phyloP scores from a whole-genome alignment of 2,888 invertebrate species.

The Hylaea fasciaria region DNA sequence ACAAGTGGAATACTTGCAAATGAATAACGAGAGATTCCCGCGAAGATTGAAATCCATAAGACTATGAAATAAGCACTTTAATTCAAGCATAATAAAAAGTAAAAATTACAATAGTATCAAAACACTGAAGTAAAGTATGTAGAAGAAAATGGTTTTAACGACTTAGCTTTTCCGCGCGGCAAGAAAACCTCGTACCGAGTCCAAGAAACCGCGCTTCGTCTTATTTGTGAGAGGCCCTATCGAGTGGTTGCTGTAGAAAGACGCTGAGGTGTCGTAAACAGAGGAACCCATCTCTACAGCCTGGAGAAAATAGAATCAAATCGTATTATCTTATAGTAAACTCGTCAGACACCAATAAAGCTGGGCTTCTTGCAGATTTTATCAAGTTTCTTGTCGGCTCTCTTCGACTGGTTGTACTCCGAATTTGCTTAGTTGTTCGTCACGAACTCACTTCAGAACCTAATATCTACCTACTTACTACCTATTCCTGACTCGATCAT shows the following conservation, averaged over 20 bases:
- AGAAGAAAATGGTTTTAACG: constrained; percentile 2
- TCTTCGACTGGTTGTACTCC: too few species aligned
- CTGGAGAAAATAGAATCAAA: constrained; percentile 51
- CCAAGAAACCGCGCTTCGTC: constrained; percentile 70
- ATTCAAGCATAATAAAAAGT: constrained; percentile 2
- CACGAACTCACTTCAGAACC: too few species aligned
- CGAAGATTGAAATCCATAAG: background rate
- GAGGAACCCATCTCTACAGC: constrained; percentile 71
- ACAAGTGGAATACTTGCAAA: too few species aligned
- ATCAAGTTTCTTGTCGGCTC: too few species aligned
- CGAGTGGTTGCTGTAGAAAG: constrained; percentile 73
- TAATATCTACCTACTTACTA: too few species aligned
- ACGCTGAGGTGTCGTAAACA: constrained; percentile 73
- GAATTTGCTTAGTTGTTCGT: too few species aligned
- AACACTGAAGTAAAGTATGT: background rate
- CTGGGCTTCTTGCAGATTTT: too few species aligned
- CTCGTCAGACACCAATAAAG: too few species aligned
- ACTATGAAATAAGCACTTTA: background rate
- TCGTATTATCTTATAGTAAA: background rate
- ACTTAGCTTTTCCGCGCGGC: constrained; percentile 58
- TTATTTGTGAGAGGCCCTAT: constrained; percentile 57
- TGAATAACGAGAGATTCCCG: too few species aligned
- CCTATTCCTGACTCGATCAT: too few species aligned
- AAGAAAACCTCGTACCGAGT: constrained; percentile 68
- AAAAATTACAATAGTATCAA: constrained; percentile 10